A percentile compares a stretch with the other conserved stretches of the same genome.
Evolutionary conservation across 2,113 vertebrate genomes (phyloP).

Genomic region (Lepisosteus oculatus): DNA sequence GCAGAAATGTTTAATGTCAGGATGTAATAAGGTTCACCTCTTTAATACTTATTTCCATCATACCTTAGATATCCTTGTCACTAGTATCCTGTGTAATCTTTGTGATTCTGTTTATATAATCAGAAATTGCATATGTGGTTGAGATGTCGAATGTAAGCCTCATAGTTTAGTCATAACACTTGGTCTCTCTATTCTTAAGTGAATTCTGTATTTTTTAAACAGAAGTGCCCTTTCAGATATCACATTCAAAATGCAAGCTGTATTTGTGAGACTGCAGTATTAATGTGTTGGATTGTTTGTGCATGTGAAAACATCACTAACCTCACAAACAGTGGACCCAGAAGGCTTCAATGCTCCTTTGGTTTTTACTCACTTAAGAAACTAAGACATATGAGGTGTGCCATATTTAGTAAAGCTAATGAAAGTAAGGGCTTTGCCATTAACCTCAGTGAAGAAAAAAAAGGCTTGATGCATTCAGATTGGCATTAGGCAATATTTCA

Average conservation of each 20-base stretch:
- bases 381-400: conserved; percentile 67
- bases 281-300: background rate
- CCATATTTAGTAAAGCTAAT: conserved; percentile 71
- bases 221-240: background rate
- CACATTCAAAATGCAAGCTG: too few relatives aligned
- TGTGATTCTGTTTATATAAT: conserved; percentile 58
- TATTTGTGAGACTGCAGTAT: background rate
- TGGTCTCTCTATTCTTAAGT: background rate
- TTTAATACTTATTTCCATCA: conserved; percentile 46
- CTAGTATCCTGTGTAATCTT: conserved; percentile 50
- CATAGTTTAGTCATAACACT: conserved; percentile 57
- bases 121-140: conserved; percentile 48
- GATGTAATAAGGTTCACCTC: conserved; percentile 46
- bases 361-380: conserved; percentile 58
- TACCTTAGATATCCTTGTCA: conserved; percentile 52
- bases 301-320: conserved; percentile 42
- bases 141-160: conserved; percentile 48
- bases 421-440: conserved; percentile 71
- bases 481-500: conserved; percentile 82
- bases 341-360: conserved; percentile 25
- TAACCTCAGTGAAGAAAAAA: conserved; percentile 82
- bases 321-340: background rate
- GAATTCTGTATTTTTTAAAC: background rate
- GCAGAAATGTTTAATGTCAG: conserved; percentile 52
- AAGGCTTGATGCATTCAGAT: conserved; percentile 76